phyloP scores from a whole-genome alignment of 2,113 vertebrate species.

The Paratilapia polleni region DNA sequence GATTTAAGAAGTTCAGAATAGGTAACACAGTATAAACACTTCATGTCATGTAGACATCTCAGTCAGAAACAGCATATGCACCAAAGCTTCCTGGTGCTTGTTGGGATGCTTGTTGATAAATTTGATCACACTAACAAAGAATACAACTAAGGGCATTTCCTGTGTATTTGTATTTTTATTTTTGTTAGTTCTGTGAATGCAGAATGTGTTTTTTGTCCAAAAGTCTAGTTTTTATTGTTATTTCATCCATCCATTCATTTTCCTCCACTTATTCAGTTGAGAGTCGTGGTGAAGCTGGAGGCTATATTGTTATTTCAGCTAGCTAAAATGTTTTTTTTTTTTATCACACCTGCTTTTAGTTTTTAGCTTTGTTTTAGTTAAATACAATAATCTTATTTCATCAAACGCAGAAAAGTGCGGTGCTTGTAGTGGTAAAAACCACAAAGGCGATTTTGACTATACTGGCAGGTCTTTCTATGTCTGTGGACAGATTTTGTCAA shows the following conservation, averaged over 20 bases:
- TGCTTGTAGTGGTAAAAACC: background rate
- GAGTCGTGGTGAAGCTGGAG: no score
- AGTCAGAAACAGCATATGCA: background rate
- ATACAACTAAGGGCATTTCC: background rate
- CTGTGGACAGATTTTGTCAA: background rate
- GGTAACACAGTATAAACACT: background rate
- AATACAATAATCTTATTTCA: no score
- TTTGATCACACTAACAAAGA: background rate
- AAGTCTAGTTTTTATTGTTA: background rate
- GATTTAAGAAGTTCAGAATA: background rate
- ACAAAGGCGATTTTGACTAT: background rate
- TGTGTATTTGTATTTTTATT: background rate
- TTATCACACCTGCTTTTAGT: no score
- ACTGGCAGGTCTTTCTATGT: background rate
- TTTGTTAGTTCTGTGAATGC: background rate
- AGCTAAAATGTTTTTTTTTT: no score
- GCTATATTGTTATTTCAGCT: no score
- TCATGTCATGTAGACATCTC: background rate
- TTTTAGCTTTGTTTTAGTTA: no score
- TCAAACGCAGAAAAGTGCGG: no score
- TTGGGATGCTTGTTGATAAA: background rate
- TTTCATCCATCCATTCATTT: no score
- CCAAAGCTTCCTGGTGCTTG: background rate
- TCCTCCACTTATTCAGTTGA: no score
- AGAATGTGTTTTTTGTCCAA: accelerated